phyloP scores from a whole-genome alignment of 2,888 invertebrate genomes.

The Onchidella celtica region DNA sequence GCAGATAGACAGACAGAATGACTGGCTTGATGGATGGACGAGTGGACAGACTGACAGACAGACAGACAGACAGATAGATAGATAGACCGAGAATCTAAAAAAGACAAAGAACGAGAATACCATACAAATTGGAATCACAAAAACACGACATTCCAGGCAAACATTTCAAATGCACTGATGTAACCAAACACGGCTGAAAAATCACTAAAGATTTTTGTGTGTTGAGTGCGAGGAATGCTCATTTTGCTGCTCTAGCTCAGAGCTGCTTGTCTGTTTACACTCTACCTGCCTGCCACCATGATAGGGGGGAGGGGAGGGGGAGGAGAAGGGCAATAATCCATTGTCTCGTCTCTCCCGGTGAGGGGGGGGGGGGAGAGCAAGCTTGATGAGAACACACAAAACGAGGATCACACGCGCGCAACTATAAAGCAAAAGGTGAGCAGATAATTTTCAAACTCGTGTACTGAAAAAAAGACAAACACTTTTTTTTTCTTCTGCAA shows the following conservation, averaged over 20 bases:
- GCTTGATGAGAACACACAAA: not conserved
- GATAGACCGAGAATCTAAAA: no score
- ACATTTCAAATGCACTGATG: not conserved
- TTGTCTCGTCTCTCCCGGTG: not conserved
- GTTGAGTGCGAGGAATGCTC: not conserved
- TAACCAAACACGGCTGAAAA: not conserved
- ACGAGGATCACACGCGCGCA: not conserved
- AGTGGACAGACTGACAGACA: not conserved
- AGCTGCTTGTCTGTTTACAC: not conserved
- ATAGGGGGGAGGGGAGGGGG: no score
- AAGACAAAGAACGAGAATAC: no score
- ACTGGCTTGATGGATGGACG: not conserved
- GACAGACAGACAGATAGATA: slow-evolving; percentile 5
- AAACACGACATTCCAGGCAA: no score
- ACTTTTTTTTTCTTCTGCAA: not conserved
- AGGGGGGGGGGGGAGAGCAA: not conserved
- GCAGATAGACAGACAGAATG: not conserved
- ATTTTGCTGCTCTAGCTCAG: not conserved
- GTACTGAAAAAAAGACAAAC: not conserved
- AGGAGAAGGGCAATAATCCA: no score
- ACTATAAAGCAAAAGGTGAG: not conserved
- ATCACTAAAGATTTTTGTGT: not conserved
- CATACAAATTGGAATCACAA: no score
- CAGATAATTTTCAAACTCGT: no score
- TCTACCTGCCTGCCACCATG: not conserved